These are phyloP conservation scores for Drosophila insularis DNA, from an alignment of 1,140 invertebrate species.

Conservation along the genomic window DNA sequence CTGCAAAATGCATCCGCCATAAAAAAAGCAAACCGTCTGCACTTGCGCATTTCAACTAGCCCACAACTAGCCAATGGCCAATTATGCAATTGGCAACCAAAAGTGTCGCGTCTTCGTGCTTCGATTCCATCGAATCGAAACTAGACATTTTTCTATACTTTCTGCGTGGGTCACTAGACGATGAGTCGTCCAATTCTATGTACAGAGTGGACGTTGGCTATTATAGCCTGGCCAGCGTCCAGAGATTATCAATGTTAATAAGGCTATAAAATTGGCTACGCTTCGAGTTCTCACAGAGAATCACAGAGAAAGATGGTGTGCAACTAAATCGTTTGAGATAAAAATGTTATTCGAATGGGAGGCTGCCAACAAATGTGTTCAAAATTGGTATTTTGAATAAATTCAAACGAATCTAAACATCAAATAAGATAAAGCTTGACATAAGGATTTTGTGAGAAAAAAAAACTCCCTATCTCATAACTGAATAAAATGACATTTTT, in stretches of 20 bases:
- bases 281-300: not conserved
- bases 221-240: constrained; percentile 62
- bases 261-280: constrained; percentile 54
- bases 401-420: not conserved
- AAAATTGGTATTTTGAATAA: not conserved
- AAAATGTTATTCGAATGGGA: not conserved
- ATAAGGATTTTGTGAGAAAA: too few species aligned
- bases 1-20: constrained; percentile 75
- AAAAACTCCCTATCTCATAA: too few species aligned
- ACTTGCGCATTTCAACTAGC: constrained; percentile 67
- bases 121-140: constrained; percentile 57
- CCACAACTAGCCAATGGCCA: constrained; percentile 22
- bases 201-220: constrained; percentile 13
- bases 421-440: not conserved
- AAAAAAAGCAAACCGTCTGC: constrained; percentile 58
- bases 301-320: constrained; percentile 14
- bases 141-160: not conserved
- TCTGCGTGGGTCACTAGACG: constrained; percentile 60
- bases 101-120: constrained; percentile 66
- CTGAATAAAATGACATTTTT: too few species aligned
- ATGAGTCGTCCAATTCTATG: constrained; percentile 7
- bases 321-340: constrained; percentile 2
- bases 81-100: constrained; percentile 71
- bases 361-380: constrained; percentile 2
- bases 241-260: constrained; percentile 79